Percentiles rank a stretch among this genome's conserved stretches.
Evolutionary conservation across 2,797 vertebrate genomes (phyloP).

Genomic region (Eupleurogrammus muticus): DNA sequence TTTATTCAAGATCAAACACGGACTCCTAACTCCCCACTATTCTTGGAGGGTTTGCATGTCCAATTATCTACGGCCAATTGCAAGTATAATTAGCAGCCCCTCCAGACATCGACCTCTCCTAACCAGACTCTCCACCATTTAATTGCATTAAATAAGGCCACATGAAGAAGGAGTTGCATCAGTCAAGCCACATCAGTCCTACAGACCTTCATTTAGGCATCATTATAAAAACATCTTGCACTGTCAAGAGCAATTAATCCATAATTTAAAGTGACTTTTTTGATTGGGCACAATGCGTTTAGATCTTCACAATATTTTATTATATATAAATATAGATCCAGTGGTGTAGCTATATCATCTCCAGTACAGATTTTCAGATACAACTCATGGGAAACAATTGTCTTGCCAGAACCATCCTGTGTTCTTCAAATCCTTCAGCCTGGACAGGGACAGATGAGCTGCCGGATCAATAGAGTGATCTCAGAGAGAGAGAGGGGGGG

Average conservation of each 20-base stretch:
- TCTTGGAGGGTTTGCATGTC: not conserved
- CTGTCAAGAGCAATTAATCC: not conserved
- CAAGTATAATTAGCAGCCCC: constrained; percentile 27
- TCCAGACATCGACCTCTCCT: constrained; percentile 6
- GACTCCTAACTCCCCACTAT: not conserved
- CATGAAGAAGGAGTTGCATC: constrained; percentile 4
- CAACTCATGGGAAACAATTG: constrained; percentile 53
- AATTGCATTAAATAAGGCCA: constrained; percentile 28
- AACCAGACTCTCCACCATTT: constrained; percentile 27
- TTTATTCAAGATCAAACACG: constrained; percentile 24
- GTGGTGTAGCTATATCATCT: not conserved
- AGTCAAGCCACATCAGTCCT: constrained; percentile 13
- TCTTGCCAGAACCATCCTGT: constrained; percentile 42
- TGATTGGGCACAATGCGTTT: not conserved
- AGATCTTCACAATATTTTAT: not conserved
- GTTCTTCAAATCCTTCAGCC: constrained; percentile 34
- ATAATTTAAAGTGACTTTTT: not conserved
- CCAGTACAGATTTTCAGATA: constrained; percentile 10
- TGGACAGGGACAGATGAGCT: constrained; percentile 36
- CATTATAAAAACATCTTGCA: not conserved
- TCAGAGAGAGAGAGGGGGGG: constrained; percentile 24
- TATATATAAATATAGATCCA: no score
- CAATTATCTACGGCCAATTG: constrained; percentile 43
- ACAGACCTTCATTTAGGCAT: constrained; percentile 4
- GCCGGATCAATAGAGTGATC: constrained; percentile 55